Percentiles rank a stretch among this genome's conserved stretches.
These are phyloP conservation scores for Apodemia mormo DNA, from an alignment of 2,888 invertebrate genomes.

Conservation along the genomic window DNA sequence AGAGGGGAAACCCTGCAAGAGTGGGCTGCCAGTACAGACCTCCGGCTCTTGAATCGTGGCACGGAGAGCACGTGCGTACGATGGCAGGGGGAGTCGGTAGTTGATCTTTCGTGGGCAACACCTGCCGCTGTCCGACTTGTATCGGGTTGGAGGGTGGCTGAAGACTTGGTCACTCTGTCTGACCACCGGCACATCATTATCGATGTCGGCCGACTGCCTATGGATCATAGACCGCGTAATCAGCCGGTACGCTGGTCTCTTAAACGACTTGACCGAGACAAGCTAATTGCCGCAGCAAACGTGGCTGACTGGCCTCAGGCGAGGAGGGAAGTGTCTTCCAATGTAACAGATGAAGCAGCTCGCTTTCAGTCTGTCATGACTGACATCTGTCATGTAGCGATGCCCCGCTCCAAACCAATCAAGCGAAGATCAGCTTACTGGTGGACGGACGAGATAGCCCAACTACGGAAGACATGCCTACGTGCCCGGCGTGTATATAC, in stretches of 20 bases:
- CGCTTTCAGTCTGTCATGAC: constrained; percentile 24
- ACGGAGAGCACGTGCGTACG: too few relatives aligned
- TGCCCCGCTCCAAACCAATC: constrained; percentile 21
- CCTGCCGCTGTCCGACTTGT: too few relatives aligned
- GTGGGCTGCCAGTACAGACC: too few relatives aligned
- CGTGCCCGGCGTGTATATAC: constrained; percentile 17
- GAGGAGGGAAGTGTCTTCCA: background rate
- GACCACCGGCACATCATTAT: background rate
- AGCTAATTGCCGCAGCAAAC: too few relatives aligned
- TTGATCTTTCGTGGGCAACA: too few relatives aligned
- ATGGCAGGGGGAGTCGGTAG: background rate
- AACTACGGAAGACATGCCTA: constrained; percentile 20
- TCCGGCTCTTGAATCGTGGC: too few relatives aligned
- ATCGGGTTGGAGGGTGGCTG: too few relatives aligned
- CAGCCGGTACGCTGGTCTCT: constrained; percentile 22
- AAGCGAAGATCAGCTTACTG: background rate
- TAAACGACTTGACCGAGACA: background rate
- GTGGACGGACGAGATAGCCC: constrained; percentile 13
- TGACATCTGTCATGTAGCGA: constrained; percentile 28
- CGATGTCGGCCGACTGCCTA: background rate
- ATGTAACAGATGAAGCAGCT: constrained; percentile 23
- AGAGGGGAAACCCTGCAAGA: too few relatives aligned
- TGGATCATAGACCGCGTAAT: background rate
- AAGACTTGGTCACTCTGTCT: too few relatives aligned
- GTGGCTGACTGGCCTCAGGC: background rate